A percentile compares a stretch with the other conserved stretches of the same genome.
These are phyloP conservation scores for Cotesia glomerata DNA, from an alignment of 1,140 invertebrate species.

Conservation along the genomic window DNA sequence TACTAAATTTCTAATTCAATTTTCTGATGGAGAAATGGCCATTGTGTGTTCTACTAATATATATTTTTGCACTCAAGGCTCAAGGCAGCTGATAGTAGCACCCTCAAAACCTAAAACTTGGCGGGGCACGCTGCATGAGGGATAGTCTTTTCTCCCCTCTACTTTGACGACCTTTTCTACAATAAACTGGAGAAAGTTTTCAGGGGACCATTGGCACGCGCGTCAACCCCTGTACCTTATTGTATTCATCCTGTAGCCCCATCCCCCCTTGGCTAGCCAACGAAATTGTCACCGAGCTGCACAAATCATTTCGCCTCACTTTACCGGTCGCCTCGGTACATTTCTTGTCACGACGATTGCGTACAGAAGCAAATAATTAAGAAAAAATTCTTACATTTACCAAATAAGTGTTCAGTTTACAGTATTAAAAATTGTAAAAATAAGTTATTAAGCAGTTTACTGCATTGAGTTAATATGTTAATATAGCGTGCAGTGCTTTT, in stretches of 20 bases:
- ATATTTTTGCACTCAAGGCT: slow-evolving; percentile 34
- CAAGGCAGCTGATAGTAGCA: slow-evolving; percentile 51
- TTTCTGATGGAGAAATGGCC: too few relatives aligned
- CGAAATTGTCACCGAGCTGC: slow-evolving; percentile 36
- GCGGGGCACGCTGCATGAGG: slow-evolving; percentile 17
- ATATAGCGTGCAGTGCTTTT: not conserved
- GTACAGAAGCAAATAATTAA: slow-evolving; percentile 30
- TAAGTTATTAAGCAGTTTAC: not conserved
- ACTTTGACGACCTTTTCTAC: slow-evolving; percentile 28
- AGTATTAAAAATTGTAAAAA: too few relatives aligned
- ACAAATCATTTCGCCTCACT: slow-evolving; percentile 49
- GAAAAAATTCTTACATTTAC: not conserved
- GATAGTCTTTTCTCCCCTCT: slow-evolving; percentile 28
- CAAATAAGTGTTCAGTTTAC: not conserved
- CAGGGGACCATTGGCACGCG: slow-evolving; percentile 54
- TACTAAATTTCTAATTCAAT: not conserved
- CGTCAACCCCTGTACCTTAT: slow-evolving; percentile 36
- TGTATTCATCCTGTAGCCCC: slow-evolving; percentile 21
- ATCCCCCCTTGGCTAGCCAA: slow-evolving; percentile 23
- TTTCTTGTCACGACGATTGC: slow-evolving; percentile 9
- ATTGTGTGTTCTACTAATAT: not conserved
- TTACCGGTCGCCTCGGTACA: slow-evolving; percentile 33
- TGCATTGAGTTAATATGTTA: not conserved
- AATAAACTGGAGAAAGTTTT: slow-evolving; percentile 54
- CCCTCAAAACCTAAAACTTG: slow-evolving; percentile 22